These are phyloP conservation scores for Peromyscus aztecus DNA, from an alignment of 2,797 vertebrate species.

Conservation along the genomic window DNA sequence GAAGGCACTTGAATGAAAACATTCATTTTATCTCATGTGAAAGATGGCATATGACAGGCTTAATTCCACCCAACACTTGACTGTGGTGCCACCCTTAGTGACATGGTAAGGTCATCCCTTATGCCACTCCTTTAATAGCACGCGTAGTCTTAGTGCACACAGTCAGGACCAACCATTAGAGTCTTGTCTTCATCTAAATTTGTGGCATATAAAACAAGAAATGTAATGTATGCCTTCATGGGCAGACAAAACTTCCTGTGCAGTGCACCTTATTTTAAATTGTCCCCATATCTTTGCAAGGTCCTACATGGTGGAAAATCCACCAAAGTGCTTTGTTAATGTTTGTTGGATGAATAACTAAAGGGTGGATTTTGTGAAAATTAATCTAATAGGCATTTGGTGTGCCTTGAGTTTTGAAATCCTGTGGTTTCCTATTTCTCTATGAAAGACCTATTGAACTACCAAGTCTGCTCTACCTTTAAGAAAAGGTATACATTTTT, in stretches of 20 bases:
- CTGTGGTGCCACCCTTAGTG: not conserved
- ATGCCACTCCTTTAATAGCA: not conserved
- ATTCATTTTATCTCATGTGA: slow-evolving; percentile 30
- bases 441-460: not conserved
- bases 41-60: slow-evolving; percentile 8
- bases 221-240: not conserved
- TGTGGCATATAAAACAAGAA: slow-evolving; percentile 9
- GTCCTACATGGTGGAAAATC: not conserved
- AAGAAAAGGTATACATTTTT: not conserved
- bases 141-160: not conserved
- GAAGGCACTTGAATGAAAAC: slow-evolving; percentile 16
- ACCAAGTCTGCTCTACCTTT: not conserved
- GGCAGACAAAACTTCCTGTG: not conserved
- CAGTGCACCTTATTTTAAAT: not conserved
- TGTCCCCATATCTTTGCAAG: not conserved
- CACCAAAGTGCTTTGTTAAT: slow-evolving; percentile 22
- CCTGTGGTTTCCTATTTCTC: slow-evolving; percentile 20
- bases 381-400: not conserved
- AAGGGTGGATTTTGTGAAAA: not conserved
- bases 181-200: not conserved
- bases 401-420: not conserved
- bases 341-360: not conserved
- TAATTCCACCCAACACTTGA: slow-evolving; percentile 26
- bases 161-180: not conserved
- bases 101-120: slow-evolving; percentile 48